Conservation (phyloP, 2,797 vertebrate genomes). For the Anniella stebbinsi region DNA sequence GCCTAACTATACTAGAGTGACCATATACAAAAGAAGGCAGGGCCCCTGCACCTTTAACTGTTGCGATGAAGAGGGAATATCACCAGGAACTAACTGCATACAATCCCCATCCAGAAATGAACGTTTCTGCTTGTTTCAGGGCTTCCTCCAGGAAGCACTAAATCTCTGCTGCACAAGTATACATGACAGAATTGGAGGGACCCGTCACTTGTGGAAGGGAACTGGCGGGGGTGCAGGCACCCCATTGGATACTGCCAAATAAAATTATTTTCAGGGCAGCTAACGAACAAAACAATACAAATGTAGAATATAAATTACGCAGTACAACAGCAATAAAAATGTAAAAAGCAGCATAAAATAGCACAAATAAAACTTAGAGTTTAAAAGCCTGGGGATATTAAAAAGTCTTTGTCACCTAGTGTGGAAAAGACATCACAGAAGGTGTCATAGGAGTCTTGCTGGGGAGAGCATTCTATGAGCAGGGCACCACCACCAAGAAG, state of each 20-base stretch:
- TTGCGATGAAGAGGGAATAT: too few species aligned
- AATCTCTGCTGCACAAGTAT: too few species aligned
- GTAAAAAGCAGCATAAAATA: not conserved
- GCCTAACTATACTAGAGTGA: too few species aligned
- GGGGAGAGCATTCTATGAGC: not conserved
- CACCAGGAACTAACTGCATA: too few species aligned
- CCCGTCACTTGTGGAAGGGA: too few species aligned
- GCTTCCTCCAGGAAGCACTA: too few species aligned
- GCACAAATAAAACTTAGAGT: not conserved
- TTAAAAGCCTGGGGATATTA: not conserved
- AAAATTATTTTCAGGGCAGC: not conserved
- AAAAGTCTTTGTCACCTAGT: not conserved
- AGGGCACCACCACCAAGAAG: not conserved
- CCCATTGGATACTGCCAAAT: not conserved
- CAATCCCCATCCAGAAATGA: too few species aligned
- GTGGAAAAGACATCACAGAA: not conserved
- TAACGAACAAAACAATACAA: not conserved
- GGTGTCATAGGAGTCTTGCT: not conserved
- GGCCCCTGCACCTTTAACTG: too few species aligned
- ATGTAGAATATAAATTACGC: not conserved
- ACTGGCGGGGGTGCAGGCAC: too few species aligned
- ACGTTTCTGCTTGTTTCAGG: too few species aligned
- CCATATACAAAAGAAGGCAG: too few species aligned
- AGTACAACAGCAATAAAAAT: not conserved
- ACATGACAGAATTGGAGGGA: too few species aligned